Evolutionary conservation across 2,888 invertebrate species (phyloP), one percentile per base, ranked within the genome.

Genomic region (Himalopsyche anomala): DNA sequence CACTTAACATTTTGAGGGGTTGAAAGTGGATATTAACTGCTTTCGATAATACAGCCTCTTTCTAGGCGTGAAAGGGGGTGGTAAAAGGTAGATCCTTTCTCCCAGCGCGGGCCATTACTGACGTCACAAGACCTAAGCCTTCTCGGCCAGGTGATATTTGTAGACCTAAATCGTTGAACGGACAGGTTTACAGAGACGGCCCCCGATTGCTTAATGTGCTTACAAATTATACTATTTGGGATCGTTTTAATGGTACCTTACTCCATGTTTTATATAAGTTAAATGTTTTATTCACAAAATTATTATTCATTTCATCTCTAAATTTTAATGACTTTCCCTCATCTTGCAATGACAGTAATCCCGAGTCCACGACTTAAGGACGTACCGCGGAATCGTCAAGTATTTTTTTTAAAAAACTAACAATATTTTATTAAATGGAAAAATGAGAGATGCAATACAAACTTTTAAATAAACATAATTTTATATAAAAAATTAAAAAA

Each of bases 1-100:
- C 86, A 80, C 86, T 86, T 86, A 83, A 83, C 86, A 86, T 86
- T 83, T 83, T 81, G 80, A 83, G 56, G 79, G 55, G 85, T 83
- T 87, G 45, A 83, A 85, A 84, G 84, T 85, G 84, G 86, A 86
- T 88, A 88, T 88, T 88, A 88, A 88, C 85, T 85, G 85, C 81
- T 82, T 82, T 80, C 86, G 82, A 84, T 86, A 87, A 84, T 87
- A 62, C 62, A 62, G 62, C 62, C n/a, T 62, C 62, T 62, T 62
- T 62, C 62, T 62, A 62, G 62, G 62, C 62, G 62, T 62, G n/a
- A 62, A 62, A 62, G 28, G 62, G 28, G 40, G 45, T 40, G 40
- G 45, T 6, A 80, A 80, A 80, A 80, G 45, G 45, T 80, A 80
- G n/a, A n/a, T 42, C 19, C 81, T 51, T 51, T 42, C 17, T 81